phyloP scores from a whole-genome alignment of 2,113 vertebrate species.

The Jaculus jaculus region DNA sequence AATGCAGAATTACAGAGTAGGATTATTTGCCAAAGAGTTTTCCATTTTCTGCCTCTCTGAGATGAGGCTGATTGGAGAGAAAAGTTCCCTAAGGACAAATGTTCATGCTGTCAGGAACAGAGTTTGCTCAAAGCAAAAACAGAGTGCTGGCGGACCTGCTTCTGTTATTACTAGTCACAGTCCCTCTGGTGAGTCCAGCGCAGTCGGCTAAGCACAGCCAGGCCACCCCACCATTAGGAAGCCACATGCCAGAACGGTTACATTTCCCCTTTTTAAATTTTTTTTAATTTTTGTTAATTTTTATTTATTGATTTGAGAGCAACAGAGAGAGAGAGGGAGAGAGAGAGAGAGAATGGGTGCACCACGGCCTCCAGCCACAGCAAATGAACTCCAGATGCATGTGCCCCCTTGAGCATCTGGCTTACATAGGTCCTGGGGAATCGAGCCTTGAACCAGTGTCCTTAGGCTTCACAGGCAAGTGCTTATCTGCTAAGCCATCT shows the following conservation, averaged over 20 bases:
- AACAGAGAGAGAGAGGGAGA: too few relatives aligned
- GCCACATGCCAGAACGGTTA: background rate
- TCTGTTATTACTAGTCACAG: background rate
- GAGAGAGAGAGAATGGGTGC: too few relatives aligned
- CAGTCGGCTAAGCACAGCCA: background rate
- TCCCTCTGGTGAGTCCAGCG: background rate
- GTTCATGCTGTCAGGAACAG: background rate
- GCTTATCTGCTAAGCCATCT: too few relatives aligned
- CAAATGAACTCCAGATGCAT: too few relatives aligned
- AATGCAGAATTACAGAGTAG: conserved; percentile 43
- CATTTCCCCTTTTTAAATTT: background rate
- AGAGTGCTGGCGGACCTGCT: background rate
- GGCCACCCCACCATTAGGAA: background rate
- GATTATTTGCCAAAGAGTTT: background rate
- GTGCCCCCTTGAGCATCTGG: too few relatives aligned
- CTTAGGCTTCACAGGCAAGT: too few relatives aligned
- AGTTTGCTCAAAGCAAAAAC: conserved; percentile 11
- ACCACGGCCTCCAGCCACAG: too few relatives aligned
- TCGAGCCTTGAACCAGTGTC: too few relatives aligned
- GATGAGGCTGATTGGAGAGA: conserved; percentile 37
- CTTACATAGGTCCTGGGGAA: too few relatives aligned
- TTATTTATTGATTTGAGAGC: too few relatives aligned
- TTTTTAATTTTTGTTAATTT: too few relatives aligned
- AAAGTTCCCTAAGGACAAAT: conserved; percentile 60
- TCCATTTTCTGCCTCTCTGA: conserved; percentile 48